Conservation (phyloP, 2,797 vertebrate genomes). For the Nasua narica region DNA sequence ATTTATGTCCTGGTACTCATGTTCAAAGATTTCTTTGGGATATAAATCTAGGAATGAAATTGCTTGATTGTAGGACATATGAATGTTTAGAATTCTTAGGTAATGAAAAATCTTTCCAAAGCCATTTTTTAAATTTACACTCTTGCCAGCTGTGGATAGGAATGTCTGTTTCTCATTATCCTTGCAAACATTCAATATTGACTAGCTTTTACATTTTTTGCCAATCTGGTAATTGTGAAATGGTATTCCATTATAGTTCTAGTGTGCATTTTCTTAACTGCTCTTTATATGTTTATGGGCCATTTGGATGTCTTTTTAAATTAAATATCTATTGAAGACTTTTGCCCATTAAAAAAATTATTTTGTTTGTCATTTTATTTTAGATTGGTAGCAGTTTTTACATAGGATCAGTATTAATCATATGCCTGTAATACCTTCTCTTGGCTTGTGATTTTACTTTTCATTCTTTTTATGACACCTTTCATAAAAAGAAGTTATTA, state of each 20-base stretch:
- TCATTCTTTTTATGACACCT: background rate
- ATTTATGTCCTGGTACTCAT: background rate
- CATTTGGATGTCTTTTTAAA: background rate
- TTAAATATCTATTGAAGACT: background rate
- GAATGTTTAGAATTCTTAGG: background rate
- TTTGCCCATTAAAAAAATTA: background rate
- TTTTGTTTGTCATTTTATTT: background rate
- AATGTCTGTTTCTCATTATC: background rate
- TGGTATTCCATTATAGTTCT: background rate
- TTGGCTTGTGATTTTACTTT: background rate
- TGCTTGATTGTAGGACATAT: background rate
- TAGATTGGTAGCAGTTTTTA: background rate
- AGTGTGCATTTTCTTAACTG: background rate
- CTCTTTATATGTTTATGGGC: background rate
- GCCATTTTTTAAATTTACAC: background rate
- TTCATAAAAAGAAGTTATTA: constrained; percentile 1
- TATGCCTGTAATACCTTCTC: background rate
- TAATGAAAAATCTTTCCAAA: background rate
- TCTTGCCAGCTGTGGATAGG: background rate
- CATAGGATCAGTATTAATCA: background rate
- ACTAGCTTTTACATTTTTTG: background rate
- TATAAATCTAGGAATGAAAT: background rate
- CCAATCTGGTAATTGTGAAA: background rate
- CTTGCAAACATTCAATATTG: background rate
- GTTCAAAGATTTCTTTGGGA: background rate